A percentile compares a stretch with the other conserved stretches of the same genome.
Conservation (phyloP, 2,888 invertebrate species). For the Rapana venosa region DNA sequence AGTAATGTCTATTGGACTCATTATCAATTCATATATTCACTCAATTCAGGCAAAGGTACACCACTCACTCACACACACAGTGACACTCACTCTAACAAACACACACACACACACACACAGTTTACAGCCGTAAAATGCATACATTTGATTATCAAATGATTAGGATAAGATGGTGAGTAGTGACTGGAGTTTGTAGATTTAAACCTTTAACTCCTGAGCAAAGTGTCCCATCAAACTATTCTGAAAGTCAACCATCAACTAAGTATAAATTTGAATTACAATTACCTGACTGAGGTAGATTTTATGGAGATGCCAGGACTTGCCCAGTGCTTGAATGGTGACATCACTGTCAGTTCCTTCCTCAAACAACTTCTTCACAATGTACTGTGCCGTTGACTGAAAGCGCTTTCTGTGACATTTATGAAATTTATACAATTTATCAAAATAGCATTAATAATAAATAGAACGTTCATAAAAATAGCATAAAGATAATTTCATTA, state of each 20-base stretch:
- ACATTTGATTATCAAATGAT: too few relatives aligned
- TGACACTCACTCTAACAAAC: not conserved
- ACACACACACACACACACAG: not conserved
- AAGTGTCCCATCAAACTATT: not conserved
- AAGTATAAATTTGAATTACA: not conserved
- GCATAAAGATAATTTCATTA: too few relatives aligned
- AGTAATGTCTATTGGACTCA: too few relatives aligned
- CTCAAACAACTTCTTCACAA: conserved; percentile 87
- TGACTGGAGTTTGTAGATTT: not conserved
- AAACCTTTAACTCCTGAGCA: not conserved
- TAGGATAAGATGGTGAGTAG: too few relatives aligned
- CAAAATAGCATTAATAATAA: not conserved
- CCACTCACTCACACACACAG: not conserved
- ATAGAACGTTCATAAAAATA: not conserved
- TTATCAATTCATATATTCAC: too few relatives aligned
- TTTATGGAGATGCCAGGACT: conserved; percentile 87
- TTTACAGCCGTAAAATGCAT: too few relatives aligned
- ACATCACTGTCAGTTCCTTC: conserved; percentile 88
- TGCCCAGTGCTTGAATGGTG: conserved; percentile 85
- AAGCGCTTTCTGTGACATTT: conserved; percentile 81
- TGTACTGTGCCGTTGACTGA: conserved; percentile 87
- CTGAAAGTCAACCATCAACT: not conserved
- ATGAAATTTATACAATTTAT: too few relatives aligned
- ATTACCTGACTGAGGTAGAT: conserved; percentile 86
- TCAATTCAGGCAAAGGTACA: not conserved